phyloP scores from a whole-genome alignment of 2,888 invertebrate species.

The Drosophila anceps region DNA sequence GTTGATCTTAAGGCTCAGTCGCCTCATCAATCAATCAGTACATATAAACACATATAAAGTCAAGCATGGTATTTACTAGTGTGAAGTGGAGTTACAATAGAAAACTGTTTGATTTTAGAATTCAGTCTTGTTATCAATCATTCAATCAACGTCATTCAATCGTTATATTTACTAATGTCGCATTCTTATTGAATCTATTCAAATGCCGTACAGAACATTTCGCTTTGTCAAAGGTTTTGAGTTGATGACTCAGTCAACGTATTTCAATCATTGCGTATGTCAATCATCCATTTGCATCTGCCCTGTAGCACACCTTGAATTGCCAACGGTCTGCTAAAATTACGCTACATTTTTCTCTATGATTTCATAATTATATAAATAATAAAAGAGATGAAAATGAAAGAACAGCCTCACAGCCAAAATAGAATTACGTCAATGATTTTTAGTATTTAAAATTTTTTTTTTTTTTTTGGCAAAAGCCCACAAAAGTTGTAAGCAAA shows the following conservation, averaged over 20 bases:
- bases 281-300: conserved; percentile 7
- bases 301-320: conserved; percentile 11
- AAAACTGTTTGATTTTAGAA: neutral
- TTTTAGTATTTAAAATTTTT: conserved; percentile 31
- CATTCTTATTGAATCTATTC: neutral
- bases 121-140: neutral
- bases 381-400: conserved; percentile 29
- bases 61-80: conserved; percentile 15
- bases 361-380: conserved; percentile 82
- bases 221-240: neutral
- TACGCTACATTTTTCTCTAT: conserved; percentile 52
- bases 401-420: conserved; percentile 31
- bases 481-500: conserved; percentile 60
- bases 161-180: neutral
- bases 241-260: conserved; percentile 4
- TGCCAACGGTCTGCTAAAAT: conserved; percentile 28
- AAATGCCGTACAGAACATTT: neutral
- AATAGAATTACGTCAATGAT: conserved; percentile 75
- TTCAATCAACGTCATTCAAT: conserved; percentile 12
- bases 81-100: neutral
- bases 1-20: neutral
- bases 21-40: conserved; percentile 12
- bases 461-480: conserved; percentile 74
- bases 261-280: conserved; percentile 43
- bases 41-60: neutral